Conservation (phyloP, 2,797 vertebrate species). For the Spatula clypeata region DNA sequence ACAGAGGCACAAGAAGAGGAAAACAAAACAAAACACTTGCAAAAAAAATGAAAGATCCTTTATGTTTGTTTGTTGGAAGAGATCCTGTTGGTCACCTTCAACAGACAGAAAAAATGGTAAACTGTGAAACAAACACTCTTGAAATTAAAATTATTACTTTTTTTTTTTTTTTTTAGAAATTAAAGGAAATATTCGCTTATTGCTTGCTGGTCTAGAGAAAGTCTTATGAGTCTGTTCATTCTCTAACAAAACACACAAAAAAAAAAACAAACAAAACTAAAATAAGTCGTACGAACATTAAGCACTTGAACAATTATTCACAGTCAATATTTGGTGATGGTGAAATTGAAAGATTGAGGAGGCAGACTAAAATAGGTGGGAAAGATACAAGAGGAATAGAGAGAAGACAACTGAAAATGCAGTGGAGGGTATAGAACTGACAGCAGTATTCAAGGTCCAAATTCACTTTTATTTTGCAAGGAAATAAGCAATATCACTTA, state of each 20-base stretch:
- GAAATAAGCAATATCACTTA: slow-evolving; percentile 45
- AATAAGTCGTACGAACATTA: not conserved
- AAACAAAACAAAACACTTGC: not conserved
- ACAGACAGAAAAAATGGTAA: not conserved
- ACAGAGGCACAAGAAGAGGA: not conserved
- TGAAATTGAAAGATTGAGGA: not conserved
- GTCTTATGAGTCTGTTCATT: not conserved
- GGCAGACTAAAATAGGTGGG: slow-evolving; percentile 14
- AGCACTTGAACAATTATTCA: slow-evolving; percentile 14
- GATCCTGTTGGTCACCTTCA: not conserved
- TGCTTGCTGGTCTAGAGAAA: not conserved
- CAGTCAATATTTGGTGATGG: not conserved
- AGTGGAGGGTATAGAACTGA: slow-evolving; percentile 8
- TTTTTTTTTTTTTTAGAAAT: not conserved
- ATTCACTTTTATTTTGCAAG: not conserved
- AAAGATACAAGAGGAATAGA: slow-evolving; percentile 19
- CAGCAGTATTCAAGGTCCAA: slow-evolving; percentile 26
- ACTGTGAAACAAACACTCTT: not conserved
- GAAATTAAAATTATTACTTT: not conserved
- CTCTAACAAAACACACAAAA: not conserved
- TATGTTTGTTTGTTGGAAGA: not conserved
- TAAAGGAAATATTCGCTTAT: not conserved
- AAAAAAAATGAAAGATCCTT: too few relatives aligned
- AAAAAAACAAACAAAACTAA: not conserved
- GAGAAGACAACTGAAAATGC: not conserved